phyloP scores from a whole-genome alignment of 2,797 vertebrate species.

The Acomys russatus region DNA sequence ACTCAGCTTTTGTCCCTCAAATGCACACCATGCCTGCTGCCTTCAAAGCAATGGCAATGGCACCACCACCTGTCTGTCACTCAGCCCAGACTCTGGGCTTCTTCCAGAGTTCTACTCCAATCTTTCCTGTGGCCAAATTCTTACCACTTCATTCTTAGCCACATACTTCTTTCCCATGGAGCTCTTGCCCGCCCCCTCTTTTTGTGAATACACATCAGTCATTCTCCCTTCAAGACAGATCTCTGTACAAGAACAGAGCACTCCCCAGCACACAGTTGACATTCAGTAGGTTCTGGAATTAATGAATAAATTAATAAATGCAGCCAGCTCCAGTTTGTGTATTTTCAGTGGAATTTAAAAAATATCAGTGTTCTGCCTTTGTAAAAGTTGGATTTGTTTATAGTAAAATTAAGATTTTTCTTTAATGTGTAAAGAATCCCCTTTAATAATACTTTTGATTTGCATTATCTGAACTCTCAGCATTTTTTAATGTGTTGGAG shows the following conservation, averaged over 20 bases:
- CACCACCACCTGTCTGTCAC: background rate
- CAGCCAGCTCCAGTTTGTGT: background rate
- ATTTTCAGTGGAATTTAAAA: constrained; percentile 42
- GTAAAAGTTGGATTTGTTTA: constrained; percentile 62
- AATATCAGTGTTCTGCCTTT: background rate
- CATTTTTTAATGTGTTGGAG: constrained; percentile 74
- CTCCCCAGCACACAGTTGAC: background rate
- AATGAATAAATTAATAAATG: background rate
- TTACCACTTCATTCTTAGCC: background rate
- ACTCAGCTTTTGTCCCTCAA: background rate
- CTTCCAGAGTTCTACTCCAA: background rate
- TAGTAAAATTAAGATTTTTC: constrained; percentile 76
- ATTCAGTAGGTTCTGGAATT: background rate
- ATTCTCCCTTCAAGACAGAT: background rate
- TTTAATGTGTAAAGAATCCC: constrained; percentile 69
- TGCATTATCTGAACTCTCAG: constrained; percentile 76
- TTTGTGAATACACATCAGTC: background rate
- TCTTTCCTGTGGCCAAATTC: background rate
- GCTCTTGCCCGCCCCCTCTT: background rate
- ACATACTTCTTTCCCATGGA: background rate
- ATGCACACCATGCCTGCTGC: background rate
- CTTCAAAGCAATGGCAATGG: background rate
- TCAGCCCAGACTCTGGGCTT: background rate
- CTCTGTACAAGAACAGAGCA: background rate
- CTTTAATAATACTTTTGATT: constrained; percentile 71